A percentile compares a stretch with the other conserved stretches of the same genome.
Evolutionary conservation across 2,888 invertebrate species (phyloP).

Genomic region (Archips xylosteana): DNA sequence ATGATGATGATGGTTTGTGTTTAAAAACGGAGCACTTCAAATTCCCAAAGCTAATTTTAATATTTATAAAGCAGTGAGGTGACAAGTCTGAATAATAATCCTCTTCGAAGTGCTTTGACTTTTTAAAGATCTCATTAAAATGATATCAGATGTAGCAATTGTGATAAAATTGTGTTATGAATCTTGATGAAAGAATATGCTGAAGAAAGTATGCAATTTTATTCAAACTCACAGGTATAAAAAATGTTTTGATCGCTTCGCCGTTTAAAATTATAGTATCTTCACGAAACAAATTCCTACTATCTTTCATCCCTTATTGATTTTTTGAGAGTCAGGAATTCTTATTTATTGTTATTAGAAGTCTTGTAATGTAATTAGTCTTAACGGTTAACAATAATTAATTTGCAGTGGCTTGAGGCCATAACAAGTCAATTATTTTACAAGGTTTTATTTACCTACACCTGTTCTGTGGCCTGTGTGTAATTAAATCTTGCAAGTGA

Average conservation of each 20-base stretch:
- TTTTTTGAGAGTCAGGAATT: no score
- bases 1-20: neutral
- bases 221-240: neutral
- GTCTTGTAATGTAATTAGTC: no score
- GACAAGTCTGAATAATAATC: constrained; percentile 25
- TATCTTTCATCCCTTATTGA: no score
- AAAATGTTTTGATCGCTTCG: neutral
- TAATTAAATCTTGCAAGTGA: no score
- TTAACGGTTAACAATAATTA: no score
- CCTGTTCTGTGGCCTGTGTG: no score
- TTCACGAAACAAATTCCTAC: no score
- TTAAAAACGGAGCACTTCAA: constrained; percentile 12
- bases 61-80: constrained; percentile 27
- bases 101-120: constrained; percentile 8
- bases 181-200: neutral
- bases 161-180: neutral
- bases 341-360: no score
- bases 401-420: no score
- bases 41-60: constrained; percentile 23
- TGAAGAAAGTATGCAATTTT: neutral
- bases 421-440: no score
- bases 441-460: no score
- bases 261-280: neutral
- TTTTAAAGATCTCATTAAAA: constrained; percentile 24
- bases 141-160: constrained; percentile 2